Percentiles rank a stretch among this genome's conserved stretches.
phyloP scores from a whole-genome alignment of 2,888 invertebrate genomes.

The Pachymerium ferrugineum region DNA sequence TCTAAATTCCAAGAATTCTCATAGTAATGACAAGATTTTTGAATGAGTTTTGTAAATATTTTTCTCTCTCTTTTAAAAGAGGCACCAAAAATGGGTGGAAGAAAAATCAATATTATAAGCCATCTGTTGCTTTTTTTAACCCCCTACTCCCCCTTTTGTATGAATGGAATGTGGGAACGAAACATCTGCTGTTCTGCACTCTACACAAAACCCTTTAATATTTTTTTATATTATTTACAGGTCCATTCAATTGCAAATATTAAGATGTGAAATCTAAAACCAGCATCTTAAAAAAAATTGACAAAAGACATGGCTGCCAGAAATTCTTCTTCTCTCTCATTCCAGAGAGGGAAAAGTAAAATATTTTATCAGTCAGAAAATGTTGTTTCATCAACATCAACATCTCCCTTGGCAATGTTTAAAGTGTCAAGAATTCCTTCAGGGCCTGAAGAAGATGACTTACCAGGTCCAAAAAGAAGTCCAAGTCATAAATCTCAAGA shows the following conservation, averaged over 20 bases:
- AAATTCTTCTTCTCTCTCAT: not conserved
- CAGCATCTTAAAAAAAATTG: not conserved
- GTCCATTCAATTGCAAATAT: not conserved
- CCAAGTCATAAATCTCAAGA: conserved; percentile 68
- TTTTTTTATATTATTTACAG: not conserved
- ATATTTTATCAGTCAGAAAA: conserved; percentile 41
- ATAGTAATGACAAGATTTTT: not conserved
- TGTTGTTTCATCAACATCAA: no score
- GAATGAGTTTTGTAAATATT: conserved; percentile 1
- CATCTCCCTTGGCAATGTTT: not conserved
- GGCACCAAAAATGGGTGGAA: not conserved
- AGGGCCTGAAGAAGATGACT: not conserved
- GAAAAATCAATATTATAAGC: conserved; percentile 7
- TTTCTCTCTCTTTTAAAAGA: conserved; percentile 9
- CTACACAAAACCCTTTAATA: not conserved
- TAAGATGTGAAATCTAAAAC: not conserved
- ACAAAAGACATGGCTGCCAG: not conserved
- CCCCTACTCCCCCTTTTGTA: not conserved
- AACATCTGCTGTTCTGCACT: not conserved
- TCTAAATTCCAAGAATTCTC: conserved; percentile 19
- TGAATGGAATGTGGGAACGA: not conserved
- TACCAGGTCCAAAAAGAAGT: conserved; percentile 39
- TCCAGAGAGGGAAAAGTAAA: conserved; percentile 37
- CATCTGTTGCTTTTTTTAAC: not conserved
- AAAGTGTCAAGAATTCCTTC: not conserved